phyloP scores from a whole-genome alignment of 2,888 invertebrate genomes.

The Drosophila meridionalis region DNA sequence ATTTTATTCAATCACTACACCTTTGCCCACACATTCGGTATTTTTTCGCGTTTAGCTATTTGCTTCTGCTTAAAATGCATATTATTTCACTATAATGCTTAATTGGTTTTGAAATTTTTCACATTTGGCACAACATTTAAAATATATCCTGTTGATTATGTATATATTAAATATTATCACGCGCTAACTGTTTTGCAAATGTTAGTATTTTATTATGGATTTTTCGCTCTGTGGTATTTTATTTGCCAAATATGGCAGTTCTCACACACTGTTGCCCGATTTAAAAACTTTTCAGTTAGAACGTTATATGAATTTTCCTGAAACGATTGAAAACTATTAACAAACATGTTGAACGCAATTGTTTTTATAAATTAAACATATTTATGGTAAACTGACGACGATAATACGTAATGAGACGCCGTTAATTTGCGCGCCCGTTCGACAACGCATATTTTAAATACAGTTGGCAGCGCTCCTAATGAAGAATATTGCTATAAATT shows the following conservation, averaged over 20 bases:
- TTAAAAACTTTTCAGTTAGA: constrained; percentile 26
- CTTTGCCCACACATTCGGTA: constrained; percentile 39
- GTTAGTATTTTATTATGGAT: constrained; percentile 41
- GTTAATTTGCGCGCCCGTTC: constrained; percentile 48
- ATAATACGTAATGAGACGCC: neutral
- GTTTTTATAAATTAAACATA: neutral
- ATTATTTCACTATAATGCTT: constrained; percentile 2
- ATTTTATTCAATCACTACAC: constrained; percentile 55
- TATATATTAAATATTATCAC: constrained; percentile 28
- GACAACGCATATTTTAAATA: constrained; percentile 11
- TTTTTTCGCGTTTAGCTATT: constrained; percentile 24
- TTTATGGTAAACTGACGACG: neutral
- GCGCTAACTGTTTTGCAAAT: constrained; percentile 37
- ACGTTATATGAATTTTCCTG: constrained; percentile 6
- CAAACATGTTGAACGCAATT: neutral
- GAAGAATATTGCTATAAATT: constrained; percentile 75
- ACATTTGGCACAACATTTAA: neutral
- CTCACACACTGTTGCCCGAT: constrained; percentile 13
- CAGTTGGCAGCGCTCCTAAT: constrained; percentile 56
- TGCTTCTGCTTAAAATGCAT: neutral
- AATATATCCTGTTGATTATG: constrained; percentile 12
- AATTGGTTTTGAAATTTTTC: neutral
- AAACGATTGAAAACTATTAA: constrained; percentile 17
- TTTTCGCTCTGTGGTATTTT: constrained; percentile 35
- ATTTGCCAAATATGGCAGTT: constrained; percentile 30